Conservation (phyloP, 2,888 invertebrate species). For the Esperia sulphurella region DNA sequence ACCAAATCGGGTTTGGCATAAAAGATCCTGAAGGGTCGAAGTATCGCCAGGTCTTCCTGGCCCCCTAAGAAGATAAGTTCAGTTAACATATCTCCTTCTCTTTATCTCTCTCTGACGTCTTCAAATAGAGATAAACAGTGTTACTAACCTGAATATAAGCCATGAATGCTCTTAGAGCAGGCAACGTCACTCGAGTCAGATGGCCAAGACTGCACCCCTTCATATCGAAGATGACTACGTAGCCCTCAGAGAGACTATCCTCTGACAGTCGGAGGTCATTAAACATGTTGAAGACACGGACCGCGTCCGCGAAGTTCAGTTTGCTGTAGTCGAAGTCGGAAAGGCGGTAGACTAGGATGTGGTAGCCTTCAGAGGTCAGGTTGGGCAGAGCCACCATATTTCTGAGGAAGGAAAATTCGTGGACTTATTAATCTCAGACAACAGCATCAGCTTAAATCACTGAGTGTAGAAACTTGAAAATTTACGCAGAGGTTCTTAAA, state of each 20-base stretch:
- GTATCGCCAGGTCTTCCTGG: no score
- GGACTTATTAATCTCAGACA: no score
- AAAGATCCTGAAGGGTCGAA: no score
- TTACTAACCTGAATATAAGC: slow-evolving; percentile 81
- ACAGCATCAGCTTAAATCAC: no score
- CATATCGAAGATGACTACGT: slow-evolving; percentile 84
- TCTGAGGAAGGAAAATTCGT: slow-evolving; percentile 57
- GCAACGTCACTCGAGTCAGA: slow-evolving; percentile 81
- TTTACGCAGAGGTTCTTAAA: no score
- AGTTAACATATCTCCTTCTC: no score
- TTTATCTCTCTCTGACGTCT: no score
- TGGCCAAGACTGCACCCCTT: slow-evolving; percentile 83
- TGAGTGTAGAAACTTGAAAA: no score
- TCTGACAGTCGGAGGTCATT: slow-evolving; percentile 83
- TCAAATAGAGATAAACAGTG: not conserved
- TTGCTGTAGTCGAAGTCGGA: slow-evolving; percentile 81
- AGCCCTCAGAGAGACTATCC: slow-evolving; percentile 77
- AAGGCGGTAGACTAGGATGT: slow-evolving; percentile 80
- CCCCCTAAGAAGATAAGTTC: no score
- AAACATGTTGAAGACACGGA: slow-evolving; percentile 83
- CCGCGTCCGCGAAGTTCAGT: slow-evolving; percentile 81
- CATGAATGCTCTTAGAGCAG: slow-evolving; percentile 82
- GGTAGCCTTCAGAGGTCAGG: slow-evolving; percentile 80
- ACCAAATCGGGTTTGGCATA: no score
- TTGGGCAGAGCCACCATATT: slow-evolving; percentile 81